A percentile compares a stretch with the other conserved stretches of the same genome.
phyloP scores from a whole-genome alignment of 2,888 invertebrate genomes.

The Drosophila koepferae region DNA sequence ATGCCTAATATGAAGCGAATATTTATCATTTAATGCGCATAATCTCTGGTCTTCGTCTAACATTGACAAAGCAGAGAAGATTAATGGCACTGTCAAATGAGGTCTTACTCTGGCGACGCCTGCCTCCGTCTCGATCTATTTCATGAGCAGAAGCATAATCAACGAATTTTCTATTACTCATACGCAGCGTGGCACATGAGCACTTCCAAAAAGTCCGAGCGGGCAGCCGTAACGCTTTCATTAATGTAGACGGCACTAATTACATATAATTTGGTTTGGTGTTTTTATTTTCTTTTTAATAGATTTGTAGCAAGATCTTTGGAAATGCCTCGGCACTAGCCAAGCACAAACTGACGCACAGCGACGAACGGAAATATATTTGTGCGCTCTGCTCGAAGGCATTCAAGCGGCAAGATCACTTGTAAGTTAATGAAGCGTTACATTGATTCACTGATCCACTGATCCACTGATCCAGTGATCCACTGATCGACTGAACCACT shows the following conservation, averaged over 20 bases:
- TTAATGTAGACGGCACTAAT: constrained; percentile 59
- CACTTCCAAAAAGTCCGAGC: constrained; percentile 43
- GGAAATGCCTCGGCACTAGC: constrained; percentile 98
- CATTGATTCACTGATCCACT: constrained; percentile 20
- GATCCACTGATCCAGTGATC: constrained; percentile 16
- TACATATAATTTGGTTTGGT: constrained; percentile 57
- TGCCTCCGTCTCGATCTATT: not conserved
- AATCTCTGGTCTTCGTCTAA: not conserved
- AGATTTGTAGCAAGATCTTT: constrained; percentile 98
- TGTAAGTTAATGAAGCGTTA: constrained; percentile 89
- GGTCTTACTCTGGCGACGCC: not conserved
- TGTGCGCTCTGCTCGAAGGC: constrained; percentile 98
- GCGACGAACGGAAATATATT: constrained; percentile 98
- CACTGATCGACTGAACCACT: constrained; percentile 7
- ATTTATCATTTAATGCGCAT: not conserved
- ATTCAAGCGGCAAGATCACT: constrained; percentile 99
- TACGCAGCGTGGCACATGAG: constrained; percentile 67
- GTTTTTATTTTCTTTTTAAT: constrained; percentile 79
- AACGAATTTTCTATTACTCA: constrained; percentile 48
- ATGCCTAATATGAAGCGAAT: not conserved
- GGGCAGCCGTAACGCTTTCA: constrained; percentile 17
- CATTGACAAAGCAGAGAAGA: not conserved
- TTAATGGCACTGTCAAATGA: not conserved
- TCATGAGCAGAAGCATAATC: constrained; percentile 25
- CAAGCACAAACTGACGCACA: constrained; percentile 98